phyloP scores from a whole-genome alignment of 2,888 invertebrate genomes.

The Patella pellucida region DNA sequence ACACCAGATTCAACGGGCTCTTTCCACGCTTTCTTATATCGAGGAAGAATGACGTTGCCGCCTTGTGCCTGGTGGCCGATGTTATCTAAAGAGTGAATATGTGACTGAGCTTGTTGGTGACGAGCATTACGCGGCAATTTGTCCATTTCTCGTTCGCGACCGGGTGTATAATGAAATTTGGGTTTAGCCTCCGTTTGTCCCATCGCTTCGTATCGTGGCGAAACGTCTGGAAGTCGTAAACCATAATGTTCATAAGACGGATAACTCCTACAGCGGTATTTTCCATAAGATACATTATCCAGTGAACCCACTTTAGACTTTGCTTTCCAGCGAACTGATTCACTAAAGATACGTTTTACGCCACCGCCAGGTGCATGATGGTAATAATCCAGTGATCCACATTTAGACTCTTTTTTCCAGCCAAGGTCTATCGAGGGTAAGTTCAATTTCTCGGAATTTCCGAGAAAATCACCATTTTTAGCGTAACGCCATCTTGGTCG shows the following conservation, averaged over 20 bases:
- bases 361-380: slow-evolving; percentile 53
- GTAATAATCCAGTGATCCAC: slow-evolving; percentile 53
- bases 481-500: slow-evolving; percentile 37
- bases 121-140: neutral
- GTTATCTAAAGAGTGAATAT: slow-evolving; percentile 93
- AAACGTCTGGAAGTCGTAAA: slow-evolving; percentile 37
- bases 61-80: slow-evolving; percentile 81
- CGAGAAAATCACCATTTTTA: slow-evolving; percentile 6
- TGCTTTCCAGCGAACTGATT: slow-evolving; percentile 75
- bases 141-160: slow-evolving; percentile 31
- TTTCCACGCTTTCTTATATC: slow-evolving; percentile 72
- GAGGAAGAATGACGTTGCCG: slow-evolving; percentile 40
- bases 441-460: neutral
- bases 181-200: slow-evolving; percentile 41
- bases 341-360: slow-evolving; percentile 39
- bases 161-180: slow-evolving; percentile 50
- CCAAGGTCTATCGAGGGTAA: slow-evolving; percentile 53
- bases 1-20: slow-evolving; percentile 75
- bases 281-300: slow-evolving; percentile 37
- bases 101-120: slow-evolving; percentile 79
- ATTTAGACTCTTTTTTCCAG: slow-evolving; percentile 50
- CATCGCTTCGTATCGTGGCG: slow-evolving; percentile 47
- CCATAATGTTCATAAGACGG: slow-evolving; percentile 19
- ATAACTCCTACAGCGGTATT: neutral
- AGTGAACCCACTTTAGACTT: slow-evolving; percentile 82